phyloP scores from a whole-genome alignment of 2,797 vertebrate species.

The Halcyon leucocephala region DNA sequence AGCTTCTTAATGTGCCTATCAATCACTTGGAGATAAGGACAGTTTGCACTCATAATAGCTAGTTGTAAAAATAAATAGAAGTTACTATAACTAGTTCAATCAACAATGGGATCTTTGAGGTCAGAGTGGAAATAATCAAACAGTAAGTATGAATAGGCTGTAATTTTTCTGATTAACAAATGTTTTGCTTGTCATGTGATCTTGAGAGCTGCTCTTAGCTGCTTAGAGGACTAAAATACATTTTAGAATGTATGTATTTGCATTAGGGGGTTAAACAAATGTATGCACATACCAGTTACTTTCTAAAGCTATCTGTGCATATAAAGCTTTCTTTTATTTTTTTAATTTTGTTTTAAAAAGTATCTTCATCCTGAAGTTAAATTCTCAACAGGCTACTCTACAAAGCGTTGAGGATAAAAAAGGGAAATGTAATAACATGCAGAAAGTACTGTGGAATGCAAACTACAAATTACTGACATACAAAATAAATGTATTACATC shows the following conservation, averaged over 20 bases:
- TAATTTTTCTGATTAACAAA: constrained; percentile 85
- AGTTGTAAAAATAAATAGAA: constrained; percentile 87
- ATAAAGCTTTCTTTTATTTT: neutral
- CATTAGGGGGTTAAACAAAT: constrained; percentile 70
- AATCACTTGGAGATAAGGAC: constrained; percentile 83
- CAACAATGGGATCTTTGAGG: constrained; percentile 81
- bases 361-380: constrained; percentile 12
- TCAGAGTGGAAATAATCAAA: constrained; percentile 83
- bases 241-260: constrained; percentile 76
- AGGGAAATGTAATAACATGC: neutral
- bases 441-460: neutral
- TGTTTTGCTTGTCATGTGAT: constrained; percentile 81
- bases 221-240: constrained; percentile 65
- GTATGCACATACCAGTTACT: constrained; percentile 43
- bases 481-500: constrained; percentile 49
- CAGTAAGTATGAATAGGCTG: constrained; percentile 83
- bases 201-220: constrained; percentile 77
- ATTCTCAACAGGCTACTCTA: neutral
- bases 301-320: constrained; percentile 51
- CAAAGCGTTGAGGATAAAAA: neutral
- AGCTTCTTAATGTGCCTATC: constrained; percentile 85
- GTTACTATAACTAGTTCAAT: constrained; percentile 84
- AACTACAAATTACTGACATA: constrained; percentile 30
- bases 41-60: constrained; percentile 82
- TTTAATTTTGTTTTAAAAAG: neutral